A percentile compares a stretch with the other conserved stretches of the same genome.
phyloP scores from a whole-genome alignment of 2,113 vertebrate species.

The Paraplagusia blochii region DNA sequence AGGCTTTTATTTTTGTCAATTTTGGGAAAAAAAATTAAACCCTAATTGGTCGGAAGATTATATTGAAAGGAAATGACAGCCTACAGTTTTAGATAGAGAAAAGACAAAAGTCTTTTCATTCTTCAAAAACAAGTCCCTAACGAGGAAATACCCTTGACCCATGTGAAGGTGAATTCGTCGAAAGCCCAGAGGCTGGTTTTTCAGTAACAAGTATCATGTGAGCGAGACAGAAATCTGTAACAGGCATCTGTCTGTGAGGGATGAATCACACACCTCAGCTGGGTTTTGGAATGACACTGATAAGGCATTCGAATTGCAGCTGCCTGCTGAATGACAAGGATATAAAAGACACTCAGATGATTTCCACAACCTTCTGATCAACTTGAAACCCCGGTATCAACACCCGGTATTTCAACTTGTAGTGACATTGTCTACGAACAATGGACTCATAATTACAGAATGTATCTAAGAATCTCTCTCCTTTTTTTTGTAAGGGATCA shows the following conservation, averaged over 20 bases:
- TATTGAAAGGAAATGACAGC: no score
- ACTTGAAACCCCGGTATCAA: conserved; percentile 1
- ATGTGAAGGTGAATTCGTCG: conserved; percentile 27
- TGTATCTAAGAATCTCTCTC: conserved; percentile 21
- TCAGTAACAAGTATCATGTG: conserved; percentile 38
- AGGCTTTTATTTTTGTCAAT: no score
- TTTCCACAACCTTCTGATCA: conserved; percentile 29
- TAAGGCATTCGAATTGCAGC: conserved; percentile 41
- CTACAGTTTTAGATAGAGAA: no score
- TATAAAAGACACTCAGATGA: conserved; percentile 5
- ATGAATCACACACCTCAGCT: conserved; percentile 48
- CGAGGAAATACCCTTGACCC: conserved; percentile 17
- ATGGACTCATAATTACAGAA: conserved; percentile 30
- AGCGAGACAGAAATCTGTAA: conserved; percentile 25
- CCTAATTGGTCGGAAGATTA: no score
- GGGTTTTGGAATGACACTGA: conserved; percentile 47
- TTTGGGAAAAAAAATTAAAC: no score
- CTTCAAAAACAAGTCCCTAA: background rate
- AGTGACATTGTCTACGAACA: conserved; percentile 16
- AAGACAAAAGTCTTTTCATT: no score
- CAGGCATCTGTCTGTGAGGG: conserved; percentile 40
- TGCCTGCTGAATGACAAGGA: conserved; percentile 27
- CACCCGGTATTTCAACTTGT: conserved; percentile 1
- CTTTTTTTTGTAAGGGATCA: conserved; percentile 19
- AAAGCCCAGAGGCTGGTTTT: conserved; percentile 19